Evolutionary conservation across 2,113 vertebrate species (phyloP).

Genomic region (Mesitornis unicolor): DNA sequence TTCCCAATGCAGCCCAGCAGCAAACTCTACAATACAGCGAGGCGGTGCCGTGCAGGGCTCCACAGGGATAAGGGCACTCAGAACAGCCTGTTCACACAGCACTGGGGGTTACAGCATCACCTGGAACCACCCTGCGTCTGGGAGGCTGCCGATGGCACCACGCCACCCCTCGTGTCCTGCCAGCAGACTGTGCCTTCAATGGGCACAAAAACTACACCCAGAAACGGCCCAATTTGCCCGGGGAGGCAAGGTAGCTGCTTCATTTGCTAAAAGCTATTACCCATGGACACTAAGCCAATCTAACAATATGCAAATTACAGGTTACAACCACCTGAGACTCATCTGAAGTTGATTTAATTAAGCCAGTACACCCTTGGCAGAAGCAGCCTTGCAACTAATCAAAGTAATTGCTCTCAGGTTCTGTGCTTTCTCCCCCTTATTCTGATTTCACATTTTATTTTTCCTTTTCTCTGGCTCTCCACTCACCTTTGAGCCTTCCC

Average conservation of each 20-base stretch:
- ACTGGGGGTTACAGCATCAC: not conserved
- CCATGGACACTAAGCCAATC: not conserved
- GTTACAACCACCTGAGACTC: not conserved
- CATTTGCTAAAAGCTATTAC: not conserved
- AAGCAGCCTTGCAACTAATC: not conserved
- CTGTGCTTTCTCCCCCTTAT: not conserved
- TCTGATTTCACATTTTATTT: not conserved
- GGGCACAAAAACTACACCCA: fast-evolving
- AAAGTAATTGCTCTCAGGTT: not conserved
- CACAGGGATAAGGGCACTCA: not conserved
- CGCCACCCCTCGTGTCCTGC: not conserved
- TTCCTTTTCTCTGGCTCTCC: not conserved
- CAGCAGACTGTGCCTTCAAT: not conserved
- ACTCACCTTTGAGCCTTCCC: not conserved
- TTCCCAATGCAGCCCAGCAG: not conserved
- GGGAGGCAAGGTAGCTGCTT: not conserved
- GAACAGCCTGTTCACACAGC: not conserved
- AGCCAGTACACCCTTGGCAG: not conserved
- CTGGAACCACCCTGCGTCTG: not conserved
- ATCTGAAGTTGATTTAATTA: not conserved
- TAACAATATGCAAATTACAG: not conserved
- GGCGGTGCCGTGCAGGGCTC: fast-evolving
- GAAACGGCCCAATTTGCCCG: not conserved
- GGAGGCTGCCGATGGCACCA: not conserved
- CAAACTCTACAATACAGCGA: not conserved